phyloP scores from a whole-genome alignment of 1,140 invertebrate species.

The Parasteatoda tepidariorum region DNA sequence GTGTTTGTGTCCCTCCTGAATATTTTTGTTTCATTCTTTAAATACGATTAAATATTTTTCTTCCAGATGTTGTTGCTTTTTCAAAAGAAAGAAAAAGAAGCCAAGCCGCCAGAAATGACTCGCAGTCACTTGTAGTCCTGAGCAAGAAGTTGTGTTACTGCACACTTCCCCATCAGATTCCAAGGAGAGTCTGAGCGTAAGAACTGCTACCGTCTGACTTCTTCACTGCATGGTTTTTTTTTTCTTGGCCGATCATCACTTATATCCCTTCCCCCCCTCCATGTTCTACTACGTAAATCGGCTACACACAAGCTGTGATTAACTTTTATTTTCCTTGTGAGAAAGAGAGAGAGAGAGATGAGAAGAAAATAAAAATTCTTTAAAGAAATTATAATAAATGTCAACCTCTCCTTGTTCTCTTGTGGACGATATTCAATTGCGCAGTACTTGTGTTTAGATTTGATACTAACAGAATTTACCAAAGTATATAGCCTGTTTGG shows the following conservation, averaged over 20 bases:
- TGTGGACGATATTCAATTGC: conserved; percentile 18
- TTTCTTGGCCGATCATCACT: not conserved
- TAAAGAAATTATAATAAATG: too few species aligned
- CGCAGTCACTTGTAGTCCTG: conserved; percentile 70
- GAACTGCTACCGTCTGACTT: conserved; percentile 58
- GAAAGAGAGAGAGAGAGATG: conserved; percentile 13
- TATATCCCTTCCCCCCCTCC: not conserved
- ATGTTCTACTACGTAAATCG: conserved; percentile 10
- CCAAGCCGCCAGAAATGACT: conserved; percentile 72
- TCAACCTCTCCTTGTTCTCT: conserved; percentile 51
- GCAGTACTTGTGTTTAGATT: conserved; percentile 60
- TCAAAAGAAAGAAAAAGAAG: conserved; percentile 73
- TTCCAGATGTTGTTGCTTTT: conserved; percentile 63
- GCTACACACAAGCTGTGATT: conserved; percentile 58
- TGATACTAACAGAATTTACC: conserved; percentile 60
- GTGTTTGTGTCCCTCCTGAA: too few species aligned
- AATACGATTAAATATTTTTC: too few species aligned
- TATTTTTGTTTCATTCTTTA: too few species aligned
- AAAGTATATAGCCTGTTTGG: conserved; percentile 50
- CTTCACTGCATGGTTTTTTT: conserved; percentile 39
- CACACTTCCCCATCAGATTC: conserved; percentile 78
- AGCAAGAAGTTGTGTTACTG: conserved; percentile 76
- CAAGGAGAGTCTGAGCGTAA: conserved; percentile 73
- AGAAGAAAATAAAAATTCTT: too few species aligned
- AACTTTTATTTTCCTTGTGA: conserved; percentile 26